Evolutionary conservation across 1,140 invertebrate species (phyloP).

Genomic region (Ceratina australensis): DNA sequence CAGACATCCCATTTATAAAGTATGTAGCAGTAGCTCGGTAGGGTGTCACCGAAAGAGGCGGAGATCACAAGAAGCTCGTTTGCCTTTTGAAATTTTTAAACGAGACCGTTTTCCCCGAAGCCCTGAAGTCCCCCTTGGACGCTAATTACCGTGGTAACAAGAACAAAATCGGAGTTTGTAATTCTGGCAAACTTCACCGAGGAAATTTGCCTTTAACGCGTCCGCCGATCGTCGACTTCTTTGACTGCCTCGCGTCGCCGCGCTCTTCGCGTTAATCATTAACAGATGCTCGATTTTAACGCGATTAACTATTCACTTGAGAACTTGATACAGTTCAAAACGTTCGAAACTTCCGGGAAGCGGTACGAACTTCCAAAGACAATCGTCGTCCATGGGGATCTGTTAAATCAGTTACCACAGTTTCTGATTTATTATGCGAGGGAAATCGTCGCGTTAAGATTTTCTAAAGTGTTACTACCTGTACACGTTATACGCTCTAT

Average conservation of each 20-base stretch:
- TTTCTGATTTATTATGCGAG: neutral
- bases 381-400: neutral
- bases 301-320: constrained; percentile 3
- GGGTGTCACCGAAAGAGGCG: neutral
- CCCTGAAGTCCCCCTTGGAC: neutral
- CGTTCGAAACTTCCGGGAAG: neutral
- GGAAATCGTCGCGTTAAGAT: no score
- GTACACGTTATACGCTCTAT: no score
- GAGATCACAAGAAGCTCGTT: constrained; percentile 15
- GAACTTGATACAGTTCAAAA: neutral
- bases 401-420: neutral
- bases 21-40: neutral
- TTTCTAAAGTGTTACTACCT: no score
- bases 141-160: constrained; percentile 28
- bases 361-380: neutral
- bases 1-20: neutral
- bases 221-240: neutral
- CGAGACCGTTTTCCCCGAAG: neutral
- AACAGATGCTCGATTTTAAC: constrained; percentile 5
- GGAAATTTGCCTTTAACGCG: constrained; percentile 10
- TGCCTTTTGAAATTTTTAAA: constrained; percentile 30
- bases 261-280: constrained; percentile 7
- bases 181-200: neutral
- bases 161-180: constrained; percentile 21
- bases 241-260: neutral